Evolutionary conservation across 2,888 invertebrate genomes (phyloP).

Genomic region (Stenoptilia bipunctidactyla): DNA sequence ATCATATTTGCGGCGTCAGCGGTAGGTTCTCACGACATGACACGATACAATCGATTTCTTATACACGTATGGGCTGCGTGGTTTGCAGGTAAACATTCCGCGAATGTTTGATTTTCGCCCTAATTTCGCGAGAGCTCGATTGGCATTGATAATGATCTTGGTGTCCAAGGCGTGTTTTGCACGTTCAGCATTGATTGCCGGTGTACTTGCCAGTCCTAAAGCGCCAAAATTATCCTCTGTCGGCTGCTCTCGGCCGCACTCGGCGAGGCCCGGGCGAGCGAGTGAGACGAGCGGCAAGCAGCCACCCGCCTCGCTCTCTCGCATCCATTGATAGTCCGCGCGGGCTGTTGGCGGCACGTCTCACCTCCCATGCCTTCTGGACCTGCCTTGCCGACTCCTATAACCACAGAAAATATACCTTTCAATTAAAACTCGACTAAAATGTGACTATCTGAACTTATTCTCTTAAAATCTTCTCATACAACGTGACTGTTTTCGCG

Average conservation of each 20-base stretch:
- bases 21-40: no score
- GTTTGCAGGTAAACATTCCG: no score
- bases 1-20: no score
- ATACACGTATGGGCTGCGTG: no score
- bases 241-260: conserved; percentile 44
- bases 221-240: conserved; percentile 68
- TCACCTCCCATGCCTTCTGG: conserved; percentile 19
- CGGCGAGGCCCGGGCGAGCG: conserved; percentile 33
- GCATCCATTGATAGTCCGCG: conserved; percentile 58
- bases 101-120: no score
- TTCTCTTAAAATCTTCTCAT: no score
- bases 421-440: conserved; percentile 8
- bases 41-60: no score
- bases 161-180: conserved; percentile 38
- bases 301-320: conserved; percentile 18
- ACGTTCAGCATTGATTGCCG: conserved; percentile 63
- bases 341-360: conserved; percentile 52
- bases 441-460: no score
- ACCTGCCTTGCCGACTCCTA: not conserved
- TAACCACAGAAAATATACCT: conserved; percentile 3
- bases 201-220: conserved; percentile 55
- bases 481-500: conserved; percentile 10
- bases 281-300: conserved; percentile 22
- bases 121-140: no score
- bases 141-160: conserved; percentile 31